Percentiles rank a stretch among this genome's conserved stretches.
These are phyloP conservation scores for Ceratosolen fusciceps DNA, from an alignment of 1,140 invertebrate species.

Conservation along the genomic window DNA sequence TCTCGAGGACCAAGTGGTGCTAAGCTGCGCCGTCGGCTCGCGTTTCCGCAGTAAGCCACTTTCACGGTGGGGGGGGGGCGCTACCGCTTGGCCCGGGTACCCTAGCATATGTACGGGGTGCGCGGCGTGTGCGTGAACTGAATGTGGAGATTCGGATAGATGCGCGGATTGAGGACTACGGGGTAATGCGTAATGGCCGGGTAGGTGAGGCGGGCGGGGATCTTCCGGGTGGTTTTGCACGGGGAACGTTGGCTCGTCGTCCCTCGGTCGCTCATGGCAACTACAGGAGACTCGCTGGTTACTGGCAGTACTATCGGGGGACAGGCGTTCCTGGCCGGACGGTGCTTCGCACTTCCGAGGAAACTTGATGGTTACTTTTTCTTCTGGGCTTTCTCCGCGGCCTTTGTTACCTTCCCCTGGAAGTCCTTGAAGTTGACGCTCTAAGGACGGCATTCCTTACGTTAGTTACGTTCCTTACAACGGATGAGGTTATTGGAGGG, in stretches of 20 bases:
- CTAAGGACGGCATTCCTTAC: too few species aligned
- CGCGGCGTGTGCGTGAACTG: slow-evolving; percentile 69
- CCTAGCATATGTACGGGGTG: slow-evolving; percentile 70
- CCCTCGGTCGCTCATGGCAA: too few species aligned
- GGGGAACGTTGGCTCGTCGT: too few species aligned
- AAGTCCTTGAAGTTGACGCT: slow-evolving; percentile 90
- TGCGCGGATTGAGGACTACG: slow-evolving; percentile 70
- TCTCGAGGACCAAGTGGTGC: too few species aligned
- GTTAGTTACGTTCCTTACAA: too few species aligned
- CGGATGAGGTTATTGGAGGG: too few species aligned
- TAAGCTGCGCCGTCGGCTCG: not conserved
- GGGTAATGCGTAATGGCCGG: slow-evolving; percentile 63
- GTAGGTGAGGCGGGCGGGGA: not conserved
- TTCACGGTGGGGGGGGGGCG: not conserved
- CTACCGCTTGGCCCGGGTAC: not conserved
- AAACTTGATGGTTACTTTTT: slow-evolving; percentile 93
- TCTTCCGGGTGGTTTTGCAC: not conserved
- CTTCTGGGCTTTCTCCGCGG: slow-evolving; percentile 96
- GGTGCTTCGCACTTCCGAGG: slow-evolving; percentile 73
- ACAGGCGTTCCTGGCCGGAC: too few species aligned
- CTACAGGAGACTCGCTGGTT: too few species aligned
- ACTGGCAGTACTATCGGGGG: too few species aligned
- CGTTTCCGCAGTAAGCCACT: not conserved
- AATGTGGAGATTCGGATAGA: slow-evolving; percentile 70
- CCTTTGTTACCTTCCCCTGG: slow-evolving; percentile 95